These are phyloP conservation scores for Anneissia japonica DNA, from an alignment of 35 echinoderm and acorn worm genomes.

Conservation along the genomic window DNA sequence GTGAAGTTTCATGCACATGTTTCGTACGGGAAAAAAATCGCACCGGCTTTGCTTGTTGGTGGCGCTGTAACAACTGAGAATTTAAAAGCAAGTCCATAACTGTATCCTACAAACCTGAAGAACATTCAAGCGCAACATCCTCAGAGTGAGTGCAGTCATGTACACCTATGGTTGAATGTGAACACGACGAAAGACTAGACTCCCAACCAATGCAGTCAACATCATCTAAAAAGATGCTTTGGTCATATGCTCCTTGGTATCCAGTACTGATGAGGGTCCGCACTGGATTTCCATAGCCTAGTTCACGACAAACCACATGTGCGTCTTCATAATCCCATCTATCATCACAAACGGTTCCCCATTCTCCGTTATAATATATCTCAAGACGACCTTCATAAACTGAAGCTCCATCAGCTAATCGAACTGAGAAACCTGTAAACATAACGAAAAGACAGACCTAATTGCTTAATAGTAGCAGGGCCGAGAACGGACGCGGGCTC, in stretches of 20 bases:
- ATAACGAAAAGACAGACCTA: too few relatives aligned
- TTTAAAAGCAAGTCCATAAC: too few relatives aligned
- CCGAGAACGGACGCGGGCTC: too few relatives aligned
- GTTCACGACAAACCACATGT: background rate
- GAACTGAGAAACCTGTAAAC: background rate
- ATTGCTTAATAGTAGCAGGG: too few relatives aligned
- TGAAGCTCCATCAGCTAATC: background rate
- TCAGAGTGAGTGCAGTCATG: background rate
- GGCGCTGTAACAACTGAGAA: too few relatives aligned
- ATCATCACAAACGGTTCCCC: background rate
- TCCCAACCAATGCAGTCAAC: background rate
- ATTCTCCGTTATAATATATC: background rate
- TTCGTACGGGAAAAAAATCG: too few relatives aligned
- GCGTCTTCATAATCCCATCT: background rate
- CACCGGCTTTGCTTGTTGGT: too few relatives aligned
- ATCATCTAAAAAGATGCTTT: background rate
- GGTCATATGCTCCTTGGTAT: background rate
- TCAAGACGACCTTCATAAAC: background rate
- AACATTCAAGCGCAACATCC: background rate
- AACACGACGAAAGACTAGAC: background rate
- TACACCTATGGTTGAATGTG: background rate
- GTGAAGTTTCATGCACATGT: too few relatives aligned
- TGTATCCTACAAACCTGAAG: background rate
- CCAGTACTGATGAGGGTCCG: background rate
- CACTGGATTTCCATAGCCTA: conserved; percentile 17